Conservation (phyloP, 1,140 invertebrate species). For the Wiebesia pumilae region DNA sequence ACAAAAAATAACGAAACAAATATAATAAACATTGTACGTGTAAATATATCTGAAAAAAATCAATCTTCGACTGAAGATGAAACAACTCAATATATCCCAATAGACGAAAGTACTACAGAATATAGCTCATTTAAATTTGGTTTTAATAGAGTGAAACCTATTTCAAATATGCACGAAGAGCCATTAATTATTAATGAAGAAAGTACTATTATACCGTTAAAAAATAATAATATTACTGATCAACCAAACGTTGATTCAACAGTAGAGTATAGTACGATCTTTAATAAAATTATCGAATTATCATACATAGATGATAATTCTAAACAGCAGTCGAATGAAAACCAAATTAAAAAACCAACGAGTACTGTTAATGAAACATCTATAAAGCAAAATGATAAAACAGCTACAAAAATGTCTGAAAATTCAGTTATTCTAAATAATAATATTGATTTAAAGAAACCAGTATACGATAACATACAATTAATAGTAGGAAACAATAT, state of each 20-base stretch:
- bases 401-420: neutral
- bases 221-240: conserved; percentile 14
- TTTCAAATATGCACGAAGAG: neutral
- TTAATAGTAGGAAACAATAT: neutral
- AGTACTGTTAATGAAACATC: neutral
- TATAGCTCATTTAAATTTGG: neutral
- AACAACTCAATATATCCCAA: conserved; percentile 61
- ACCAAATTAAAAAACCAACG: neutral
- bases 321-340: neutral
- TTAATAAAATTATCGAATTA: neutral
- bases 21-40: neutral
- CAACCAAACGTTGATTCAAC: neutral
- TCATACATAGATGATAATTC: neutral
- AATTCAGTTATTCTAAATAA: neutral
- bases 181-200: neutral
- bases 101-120: conserved; percentile 9
- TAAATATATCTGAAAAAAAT: conserved; percentile 51
- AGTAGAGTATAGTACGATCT: neutral
- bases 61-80: conserved; percentile 18
- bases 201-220: neutral
- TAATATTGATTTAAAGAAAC: neutral
- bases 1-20: neutral
- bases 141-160: neutral
- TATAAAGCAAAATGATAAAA: neutral
- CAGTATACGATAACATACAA: neutral